Conservation (phyloP, 2,888 invertebrate genomes). For the Calliopum simillimum region DNA sequence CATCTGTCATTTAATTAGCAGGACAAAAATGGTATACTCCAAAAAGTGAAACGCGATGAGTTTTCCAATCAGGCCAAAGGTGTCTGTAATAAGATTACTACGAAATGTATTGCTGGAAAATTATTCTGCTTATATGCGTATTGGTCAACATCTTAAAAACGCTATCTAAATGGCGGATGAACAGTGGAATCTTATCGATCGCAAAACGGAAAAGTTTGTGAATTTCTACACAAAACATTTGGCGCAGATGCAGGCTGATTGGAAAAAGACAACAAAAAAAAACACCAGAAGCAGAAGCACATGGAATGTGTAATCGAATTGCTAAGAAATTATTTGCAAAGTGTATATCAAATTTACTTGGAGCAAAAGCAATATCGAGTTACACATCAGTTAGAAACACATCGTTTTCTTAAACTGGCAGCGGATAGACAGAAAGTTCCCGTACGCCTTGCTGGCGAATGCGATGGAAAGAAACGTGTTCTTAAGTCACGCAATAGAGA, state of each 20-base stretch:
- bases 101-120: slow-evolving; percentile 85
- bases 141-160: slow-evolving; percentile 77
- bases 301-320: slow-evolving; percentile 80
- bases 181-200: slow-evolving; percentile 89
- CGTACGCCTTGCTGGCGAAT: slow-evolving; percentile 58
- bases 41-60: slow-evolving; percentile 69
- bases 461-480: slow-evolving; percentile 44
- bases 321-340: slow-evolving; percentile 84
- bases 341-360: slow-evolving; percentile 87
- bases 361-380: slow-evolving; percentile 90
- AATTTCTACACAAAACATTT: slow-evolving; percentile 82
- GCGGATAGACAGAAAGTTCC: slow-evolving; percentile 61
- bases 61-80: slow-evolving; percentile 81
- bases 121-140: slow-evolving; percentile 87
- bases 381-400: slow-evolving; percentile 85
- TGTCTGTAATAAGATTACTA: slow-evolving; percentile 83
- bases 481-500: slow-evolving; percentile 49
- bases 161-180: slow-evolving; percentile 82
- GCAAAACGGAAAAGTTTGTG: slow-evolving; percentile 86
- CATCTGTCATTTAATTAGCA: no score
- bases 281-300: slow-evolving; percentile 83
- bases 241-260: slow-evolving; percentile 79
- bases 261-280: slow-evolving; percentile 69
- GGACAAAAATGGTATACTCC: slow-evolving; percentile 69
- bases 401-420: slow-evolving; percentile 81